Evolutionary conservation across 2,888 invertebrate species (phyloP), one percentile per base, ranked within the genome.

Genomic region (Watsonalla cultraria): DNA sequence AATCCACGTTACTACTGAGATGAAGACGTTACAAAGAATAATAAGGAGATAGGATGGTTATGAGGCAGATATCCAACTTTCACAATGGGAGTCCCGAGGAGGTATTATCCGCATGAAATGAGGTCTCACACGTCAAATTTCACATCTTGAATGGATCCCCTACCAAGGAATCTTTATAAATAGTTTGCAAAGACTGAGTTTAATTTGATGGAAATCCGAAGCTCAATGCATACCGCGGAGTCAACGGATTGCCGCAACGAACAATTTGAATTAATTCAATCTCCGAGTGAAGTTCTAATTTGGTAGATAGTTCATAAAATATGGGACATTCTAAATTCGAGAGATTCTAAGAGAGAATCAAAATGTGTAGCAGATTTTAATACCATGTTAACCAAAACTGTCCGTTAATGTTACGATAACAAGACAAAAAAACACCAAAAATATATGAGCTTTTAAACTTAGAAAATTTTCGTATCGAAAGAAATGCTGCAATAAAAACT

Each of bases 111-210:
- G 76, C 74, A 70, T 60, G 65, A 60, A 60, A 68, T 73, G 74
- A 82, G 80, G 82, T 77, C 82, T 83, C 84, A 85, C 86, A 90
- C 90, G 89, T 90, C 89, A 87, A 90, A 90, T 90, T 90, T 87
- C 88, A 88, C 88, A 83, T 82, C 77, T 76, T 90, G 87, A 90
- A 90, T 87, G 71, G 83, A 56, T 60, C 76, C 80, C 80, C 82
- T 64, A 70, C 71, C 70, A 60, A 69, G 81, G 82, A 90, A 89
- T 90, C 90, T 90, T 90, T 89, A 86, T 85, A 89, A 90, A 90
- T 90, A 90, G 89, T 90, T 89, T 75, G 76, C 68, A 72, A 84
- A 82, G 83, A 82, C 73, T 81, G 68, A 80, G 90, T 76, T 88
- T 90, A 90, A 90, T 90, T 90, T 85, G 74, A 87, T 81, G 90